Evolutionary conservation across 2,113 vertebrate species (phyloP).

Genomic region (Gnathonemus longibarbis): DNA sequence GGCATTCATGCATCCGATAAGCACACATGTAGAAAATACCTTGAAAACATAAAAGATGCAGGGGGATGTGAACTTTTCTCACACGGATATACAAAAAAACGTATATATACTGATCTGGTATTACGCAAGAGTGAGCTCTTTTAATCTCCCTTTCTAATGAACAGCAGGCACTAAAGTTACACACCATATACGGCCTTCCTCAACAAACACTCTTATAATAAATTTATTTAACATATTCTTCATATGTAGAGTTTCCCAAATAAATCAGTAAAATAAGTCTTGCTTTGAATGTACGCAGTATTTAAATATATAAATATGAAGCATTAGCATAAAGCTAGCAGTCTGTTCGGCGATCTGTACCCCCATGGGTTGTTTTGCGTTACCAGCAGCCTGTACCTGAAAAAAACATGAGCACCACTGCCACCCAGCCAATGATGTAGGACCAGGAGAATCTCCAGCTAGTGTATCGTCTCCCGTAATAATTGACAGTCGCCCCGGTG

Average conservation of each 20-base stretch:
- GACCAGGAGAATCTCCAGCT: conserved; percentile 64
- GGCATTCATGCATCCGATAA: conserved; percentile 60
- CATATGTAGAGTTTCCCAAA: not conserved
- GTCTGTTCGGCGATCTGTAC: not conserved
- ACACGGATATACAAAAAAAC: not conserved
- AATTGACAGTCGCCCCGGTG: conserved; percentile 57
- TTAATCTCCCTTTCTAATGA: not conserved
- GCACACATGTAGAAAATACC: conserved; percentile 64
- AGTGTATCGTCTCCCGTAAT: conserved; percentile 56
- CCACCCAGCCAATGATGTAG: conserved; percentile 61
- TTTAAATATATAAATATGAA: too few relatives aligned
- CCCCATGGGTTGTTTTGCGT: not conserved
- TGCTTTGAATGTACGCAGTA: not conserved
- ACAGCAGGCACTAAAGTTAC: not conserved
- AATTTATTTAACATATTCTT: not conserved
- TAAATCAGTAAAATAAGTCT: not conserved
- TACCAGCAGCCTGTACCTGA: conserved; percentile 46
- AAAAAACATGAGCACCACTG: conserved; percentile 58
- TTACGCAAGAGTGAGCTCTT: not conserved
- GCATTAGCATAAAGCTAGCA: not conserved
- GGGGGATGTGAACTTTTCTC: not conserved
- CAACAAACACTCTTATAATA: not conserved
- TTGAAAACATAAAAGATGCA: conserved; percentile 24
- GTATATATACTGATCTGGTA: not conserved
- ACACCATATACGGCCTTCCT: not conserved